Conservation (phyloP, 2,888 invertebrate genomes). For the Yponomeuta evonymella region DNA sequence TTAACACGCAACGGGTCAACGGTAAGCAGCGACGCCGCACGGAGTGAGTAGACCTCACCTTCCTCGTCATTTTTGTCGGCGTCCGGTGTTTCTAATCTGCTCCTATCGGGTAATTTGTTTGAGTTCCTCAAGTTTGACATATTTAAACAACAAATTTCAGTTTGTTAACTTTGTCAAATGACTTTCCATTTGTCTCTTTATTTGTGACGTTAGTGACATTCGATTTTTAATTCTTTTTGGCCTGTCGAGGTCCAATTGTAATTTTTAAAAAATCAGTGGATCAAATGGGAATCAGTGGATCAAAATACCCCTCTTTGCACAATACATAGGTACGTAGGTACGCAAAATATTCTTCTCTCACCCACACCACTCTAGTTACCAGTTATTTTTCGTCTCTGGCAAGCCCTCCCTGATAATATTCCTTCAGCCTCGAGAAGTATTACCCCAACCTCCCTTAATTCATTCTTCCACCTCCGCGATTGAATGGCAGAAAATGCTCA, state of each 20-base stretch:
- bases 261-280: no score
- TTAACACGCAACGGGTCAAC: neutral
- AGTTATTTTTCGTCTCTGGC: no score
- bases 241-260: neutral
- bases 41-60: constrained; percentile 36
- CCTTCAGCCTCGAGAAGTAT: no score
- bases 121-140: constrained; percentile 69
- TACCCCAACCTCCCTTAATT: no score
- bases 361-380: no score
- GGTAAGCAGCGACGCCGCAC: neutral
- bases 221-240: constrained; percentile 53
- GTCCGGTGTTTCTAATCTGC: constrained; percentile 42
- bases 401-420: no score
- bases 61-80: constrained; percentile 43
- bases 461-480: no score
- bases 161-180: constrained; percentile 65
- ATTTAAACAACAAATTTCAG: constrained; percentile 72
- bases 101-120: constrained; percentile 60
- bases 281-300: no score
- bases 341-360: no score
- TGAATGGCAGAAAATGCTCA: no score
- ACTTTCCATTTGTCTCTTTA: constrained; percentile 62
- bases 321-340: no score
- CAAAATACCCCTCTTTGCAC: no score
- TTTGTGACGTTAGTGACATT: constrained; percentile 37